These are phyloP conservation scores for Chromoteleia sp. DNA, from an alignment of 2,888 invertebrate genomes.

Conservation along the genomic window DNA sequence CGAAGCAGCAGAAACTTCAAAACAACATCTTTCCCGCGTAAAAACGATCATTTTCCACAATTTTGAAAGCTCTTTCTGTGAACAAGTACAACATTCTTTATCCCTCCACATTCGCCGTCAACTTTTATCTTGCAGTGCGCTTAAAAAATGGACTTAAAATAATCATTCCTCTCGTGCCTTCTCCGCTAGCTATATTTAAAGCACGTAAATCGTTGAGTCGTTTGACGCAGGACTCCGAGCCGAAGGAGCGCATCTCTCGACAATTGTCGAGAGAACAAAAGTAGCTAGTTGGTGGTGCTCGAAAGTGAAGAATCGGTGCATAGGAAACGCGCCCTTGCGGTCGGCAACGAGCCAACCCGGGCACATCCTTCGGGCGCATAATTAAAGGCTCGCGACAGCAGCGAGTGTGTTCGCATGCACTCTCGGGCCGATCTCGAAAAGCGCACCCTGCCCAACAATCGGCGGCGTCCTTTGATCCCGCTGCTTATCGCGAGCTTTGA, in stretches of 20 bases:
- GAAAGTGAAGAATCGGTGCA: slow-evolving; percentile 34
- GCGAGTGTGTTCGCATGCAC: slow-evolving; percentile 52
- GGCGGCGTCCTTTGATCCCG: slow-evolving; percentile 64
- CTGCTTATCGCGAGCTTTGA: slow-evolving; percentile 62
- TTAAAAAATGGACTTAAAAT: slow-evolving; percentile 49
- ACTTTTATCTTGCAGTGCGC: slow-evolving; percentile 37
- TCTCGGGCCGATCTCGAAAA: slow-evolving; percentile 63
- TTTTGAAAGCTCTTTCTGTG: slow-evolving; percentile 11
- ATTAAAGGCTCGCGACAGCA: slow-evolving; percentile 52
- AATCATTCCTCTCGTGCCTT: slow-evolving; percentile 22
- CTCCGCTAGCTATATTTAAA: slow-evolving; percentile 32
- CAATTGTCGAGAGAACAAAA: slow-evolving; percentile 61
- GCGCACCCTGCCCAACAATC: slow-evolving; percentile 63
- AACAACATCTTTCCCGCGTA: neutral
- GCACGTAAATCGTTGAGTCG: slow-evolving; percentile 44
- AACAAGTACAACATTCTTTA: neutral
- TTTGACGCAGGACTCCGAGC: slow-evolving; percentile 44
- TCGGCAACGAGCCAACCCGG: slow-evolving; percentile 38
- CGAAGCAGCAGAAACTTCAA: too few relatives aligned
- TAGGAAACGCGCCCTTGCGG: slow-evolving; percentile 31
- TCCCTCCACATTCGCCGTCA: neutral
- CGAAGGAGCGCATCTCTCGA: slow-evolving; percentile 44
- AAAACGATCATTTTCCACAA: slow-evolving; percentile 25
- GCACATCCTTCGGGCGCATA: slow-evolving; percentile 50
- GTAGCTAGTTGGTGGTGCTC: slow-evolving; percentile 56